Evolutionary conservation across 1,140 invertebrate species (phyloP), one percentile per base, ranked within the genome.

Genomic region (Probaryconus sp.): DNA sequence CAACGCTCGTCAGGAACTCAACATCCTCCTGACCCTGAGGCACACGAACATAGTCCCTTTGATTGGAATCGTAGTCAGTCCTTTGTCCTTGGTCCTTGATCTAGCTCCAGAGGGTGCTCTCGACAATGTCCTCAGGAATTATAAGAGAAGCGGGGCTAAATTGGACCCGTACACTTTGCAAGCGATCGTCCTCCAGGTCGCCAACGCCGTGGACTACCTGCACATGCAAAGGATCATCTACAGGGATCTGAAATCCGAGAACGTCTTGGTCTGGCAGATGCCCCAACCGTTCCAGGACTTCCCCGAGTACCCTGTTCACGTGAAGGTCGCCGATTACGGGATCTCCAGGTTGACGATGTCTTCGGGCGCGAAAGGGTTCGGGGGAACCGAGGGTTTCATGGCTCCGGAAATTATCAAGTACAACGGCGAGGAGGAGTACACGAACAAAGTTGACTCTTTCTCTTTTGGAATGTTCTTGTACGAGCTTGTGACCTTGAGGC

Each of bases 391-490:
- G 85, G 97, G 97, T 1, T 99, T 99, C 83, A 99, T 99, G 95
- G 98, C 98, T 6, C 98, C 98, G 0, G 98, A 99, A 89, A 99
- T 99, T 63, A 96, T 99, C 87, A 91, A 96, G 40, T 98, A 97
- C 85, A 99, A 99, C 85, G 98, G 98, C 0, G 98, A 99, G 85
- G 97, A 99, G 85, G 97, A 98, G 76, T 99, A 99, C 79, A 99
- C 97, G 0, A 97, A 99, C 83, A 99, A 99, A 90, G 97, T 99
- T 9, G 98, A 99, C 83, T 97, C 97, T 74, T 99, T 99, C 83
- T 99, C 97, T 0, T 99, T 98, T 88, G 97, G 97, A n/a, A 99
- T 99, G 97, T 96, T 99, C 77, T 90, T 99, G 63, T 99, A 99
- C 86, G 98, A 99, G 86, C 89, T 99, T 33, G 87, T 99, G 9